These are phyloP conservation scores for Agrotis ipsilon DNA, from an alignment of 2,888 invertebrate genomes.

Conservation along the genomic window DNA sequence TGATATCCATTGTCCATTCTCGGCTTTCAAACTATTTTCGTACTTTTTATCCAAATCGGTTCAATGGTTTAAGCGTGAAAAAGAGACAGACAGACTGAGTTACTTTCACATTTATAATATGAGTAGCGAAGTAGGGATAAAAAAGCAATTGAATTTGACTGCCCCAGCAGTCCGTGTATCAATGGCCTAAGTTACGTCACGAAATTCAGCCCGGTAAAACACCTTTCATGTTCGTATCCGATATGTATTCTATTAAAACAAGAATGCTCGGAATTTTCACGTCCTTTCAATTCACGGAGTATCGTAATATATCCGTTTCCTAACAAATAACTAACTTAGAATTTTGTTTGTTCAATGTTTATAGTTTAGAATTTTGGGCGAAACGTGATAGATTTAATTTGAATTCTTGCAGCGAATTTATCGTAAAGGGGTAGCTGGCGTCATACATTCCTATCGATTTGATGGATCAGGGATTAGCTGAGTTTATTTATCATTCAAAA, in stretches of 20 bases:
- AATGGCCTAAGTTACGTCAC: not conserved
- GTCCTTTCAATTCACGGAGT: constrained; percentile 7
- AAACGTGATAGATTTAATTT: constrained; percentile 46
- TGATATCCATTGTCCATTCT: too few species aligned
- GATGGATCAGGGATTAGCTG: not conserved
- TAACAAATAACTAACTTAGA: constrained; percentile 57
- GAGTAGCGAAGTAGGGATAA: too few species aligned
- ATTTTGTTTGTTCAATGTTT: constrained; percentile 50
- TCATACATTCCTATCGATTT: constrained; percentile 23
- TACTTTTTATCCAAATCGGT: too few species aligned
- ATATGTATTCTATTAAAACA: constrained; percentile 26
- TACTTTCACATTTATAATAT: too few species aligned
- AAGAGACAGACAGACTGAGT: too few species aligned
- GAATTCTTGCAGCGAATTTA: constrained; percentile 51
- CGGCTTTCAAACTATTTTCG: too few species aligned
- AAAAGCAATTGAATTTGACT: too few species aligned
- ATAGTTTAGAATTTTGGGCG: constrained; percentile 48
- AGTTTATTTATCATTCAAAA: not conserved
- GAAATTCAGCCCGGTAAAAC: not conserved
- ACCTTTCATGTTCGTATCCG: constrained; percentile 7
- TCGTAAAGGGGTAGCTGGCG: constrained; percentile 22
- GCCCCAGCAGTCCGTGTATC: too few species aligned
- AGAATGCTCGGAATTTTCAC: constrained; percentile 28
- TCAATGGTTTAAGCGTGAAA: too few species aligned
- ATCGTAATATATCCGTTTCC: constrained; percentile 31